Evolutionary conservation across 23 tunicate species (phyloP).

Genomic region (Botrylloides violaceus): DNA sequence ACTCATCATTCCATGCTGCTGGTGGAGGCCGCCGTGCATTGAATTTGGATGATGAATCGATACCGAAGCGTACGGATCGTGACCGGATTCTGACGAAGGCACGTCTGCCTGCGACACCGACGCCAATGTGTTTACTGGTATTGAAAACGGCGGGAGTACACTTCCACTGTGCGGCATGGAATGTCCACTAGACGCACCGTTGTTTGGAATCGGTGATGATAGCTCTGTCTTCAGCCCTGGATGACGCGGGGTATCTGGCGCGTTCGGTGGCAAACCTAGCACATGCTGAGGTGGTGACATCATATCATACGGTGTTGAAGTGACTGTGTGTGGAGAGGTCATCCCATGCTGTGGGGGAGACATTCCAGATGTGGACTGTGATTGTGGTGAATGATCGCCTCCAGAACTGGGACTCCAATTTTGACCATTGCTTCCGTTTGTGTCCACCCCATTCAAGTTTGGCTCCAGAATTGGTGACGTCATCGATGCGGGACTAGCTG

Average conservation of each 20-base stretch:
- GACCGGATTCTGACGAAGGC: conserved; percentile 20
- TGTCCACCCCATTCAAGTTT: conserved; percentile 12
- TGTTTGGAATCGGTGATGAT: conserved; percentile 61
- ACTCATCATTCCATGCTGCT: conserved; percentile 43
- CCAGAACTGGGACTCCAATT: conserved; percentile 63
- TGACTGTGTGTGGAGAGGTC: conserved; percentile 43
- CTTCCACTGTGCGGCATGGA: conserved; percentile 42
- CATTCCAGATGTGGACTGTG: conserved; percentile 34
- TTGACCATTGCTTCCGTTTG: conserved; percentile 27
- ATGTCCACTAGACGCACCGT: conserved; percentile 30
- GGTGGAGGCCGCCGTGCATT: conserved; percentile 29
- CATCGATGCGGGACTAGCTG: conserved; percentile 69
- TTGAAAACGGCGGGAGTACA: conserved; percentile 13
- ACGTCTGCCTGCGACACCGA: conserved; percentile 11
- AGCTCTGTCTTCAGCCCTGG: conserved; percentile 64
- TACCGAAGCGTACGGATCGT: conserved; percentile 16
- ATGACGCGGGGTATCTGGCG: conserved; percentile 30
- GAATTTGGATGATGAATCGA: conserved; percentile 32
- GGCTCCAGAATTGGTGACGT: conserved; percentile 79
- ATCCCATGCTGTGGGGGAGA: conserved; percentile 67
- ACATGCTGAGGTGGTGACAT: conserved; percentile 29
- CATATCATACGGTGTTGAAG: conserved; percentile 14
- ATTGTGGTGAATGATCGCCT: conserved; percentile 57
- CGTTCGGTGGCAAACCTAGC: conserved; percentile 7
- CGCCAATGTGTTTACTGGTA: conserved; percentile 8